Evolutionary conservation across 2,888 invertebrate genomes (phyloP).

Genomic region (Ormyrus pomaceus): DNA sequence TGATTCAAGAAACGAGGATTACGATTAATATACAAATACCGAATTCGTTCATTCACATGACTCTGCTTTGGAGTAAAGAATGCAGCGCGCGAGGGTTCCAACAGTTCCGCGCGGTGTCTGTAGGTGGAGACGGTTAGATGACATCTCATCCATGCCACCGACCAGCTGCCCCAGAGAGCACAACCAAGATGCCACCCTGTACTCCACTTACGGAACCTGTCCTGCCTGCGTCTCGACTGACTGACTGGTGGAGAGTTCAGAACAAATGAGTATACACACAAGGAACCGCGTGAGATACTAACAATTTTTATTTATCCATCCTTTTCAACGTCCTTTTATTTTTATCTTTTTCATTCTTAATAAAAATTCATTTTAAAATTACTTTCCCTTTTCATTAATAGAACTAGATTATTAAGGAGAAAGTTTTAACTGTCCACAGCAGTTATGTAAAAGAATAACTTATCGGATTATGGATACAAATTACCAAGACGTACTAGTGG

Average conservation of each 20-base stretch:
- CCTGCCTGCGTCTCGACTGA: slow-evolving; percentile 76
- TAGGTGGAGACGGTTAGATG: slow-evolving; percentile 75
- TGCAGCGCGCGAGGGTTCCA: slow-evolving; percentile 76
- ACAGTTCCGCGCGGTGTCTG: slow-evolving; percentile 73
- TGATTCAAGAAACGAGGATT: slow-evolving; percentile 74
- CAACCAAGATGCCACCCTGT: slow-evolving; percentile 71
- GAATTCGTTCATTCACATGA: slow-evolving; percentile 76
- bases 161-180: slow-evolving; percentile 70
- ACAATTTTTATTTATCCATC: slow-evolving; percentile 67
- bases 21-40: slow-evolving; percentile 76
- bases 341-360: neutral
- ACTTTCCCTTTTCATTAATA: slow-evolving; percentile 26
- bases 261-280: slow-evolving; percentile 74
- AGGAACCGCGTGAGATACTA: slow-evolving; percentile 72
- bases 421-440: slow-evolving; percentile 48
- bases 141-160: slow-evolving; percentile 74
- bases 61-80: slow-evolving; percentile 76
- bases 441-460: slow-evolving; percentile 33
- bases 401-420: slow-evolving; percentile 52
- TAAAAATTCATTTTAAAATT: neutral
- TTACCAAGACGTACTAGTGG: slow-evolving; percentile 66
- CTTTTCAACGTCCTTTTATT: slow-evolving; percentile 60
- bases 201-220: slow-evolving; percentile 75
- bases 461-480: slow-evolving; percentile 39
- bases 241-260: slow-evolving; percentile 75